These are phyloP conservation scores for Sitta europaea DNA, from an alignment of 2,113 vertebrate genomes.

Conservation along the genomic window DNA sequence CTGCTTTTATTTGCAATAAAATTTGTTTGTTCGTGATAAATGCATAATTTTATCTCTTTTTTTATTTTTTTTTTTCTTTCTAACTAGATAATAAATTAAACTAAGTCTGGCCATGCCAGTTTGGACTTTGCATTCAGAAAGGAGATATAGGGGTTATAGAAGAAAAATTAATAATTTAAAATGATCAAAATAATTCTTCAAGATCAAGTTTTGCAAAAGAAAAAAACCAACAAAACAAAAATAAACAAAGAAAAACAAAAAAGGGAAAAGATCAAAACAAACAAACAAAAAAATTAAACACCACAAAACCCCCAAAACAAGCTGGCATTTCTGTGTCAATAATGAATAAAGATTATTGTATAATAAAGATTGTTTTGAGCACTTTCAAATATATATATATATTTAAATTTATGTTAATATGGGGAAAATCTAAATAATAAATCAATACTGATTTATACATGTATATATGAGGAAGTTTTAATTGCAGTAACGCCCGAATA, in stretches of 20 bases:
- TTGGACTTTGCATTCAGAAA: not conserved
- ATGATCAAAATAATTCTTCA: not conserved
- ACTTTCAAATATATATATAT: not conserved
- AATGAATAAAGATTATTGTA: no score
- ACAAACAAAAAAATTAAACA: not conserved
- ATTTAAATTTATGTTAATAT: not conserved
- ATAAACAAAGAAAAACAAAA: no score
- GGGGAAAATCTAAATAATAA: not conserved
- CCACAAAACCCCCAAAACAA: rapidly evolving
- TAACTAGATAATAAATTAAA: not conserved
- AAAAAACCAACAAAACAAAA: no score
- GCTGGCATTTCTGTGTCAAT: rapidly evolving
- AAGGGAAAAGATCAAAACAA: no score
- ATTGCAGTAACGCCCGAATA: not conserved
- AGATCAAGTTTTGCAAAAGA: not conserved
- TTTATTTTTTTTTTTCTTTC: not conserved
- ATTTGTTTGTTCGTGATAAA: not conserved
- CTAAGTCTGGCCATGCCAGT: not conserved
- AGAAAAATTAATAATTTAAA: not conserved
- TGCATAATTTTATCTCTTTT: rapidly evolving
- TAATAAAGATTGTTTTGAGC: not conserved
- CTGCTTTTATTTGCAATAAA: not conserved
- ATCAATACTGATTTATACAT: not conserved
- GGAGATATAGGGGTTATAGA: rapidly evolving
- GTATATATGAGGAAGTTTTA: not conserved